Evolutionary conservation across 2,113 vertebrate genomes (phyloP).

Genomic region (Austrofundulus limnaeus): DNA sequence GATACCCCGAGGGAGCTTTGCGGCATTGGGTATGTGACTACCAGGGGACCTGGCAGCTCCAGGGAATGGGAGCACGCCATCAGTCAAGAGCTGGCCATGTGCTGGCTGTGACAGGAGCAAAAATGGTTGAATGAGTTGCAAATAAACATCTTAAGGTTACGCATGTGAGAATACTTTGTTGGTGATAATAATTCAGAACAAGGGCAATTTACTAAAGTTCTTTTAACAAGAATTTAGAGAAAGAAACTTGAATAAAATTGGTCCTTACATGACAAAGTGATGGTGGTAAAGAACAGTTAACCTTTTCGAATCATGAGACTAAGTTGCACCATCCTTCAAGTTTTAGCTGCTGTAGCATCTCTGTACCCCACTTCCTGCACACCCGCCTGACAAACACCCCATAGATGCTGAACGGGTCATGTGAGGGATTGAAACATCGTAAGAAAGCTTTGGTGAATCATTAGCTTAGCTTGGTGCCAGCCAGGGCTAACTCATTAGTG

Average conservation of each 20-base stretch:
- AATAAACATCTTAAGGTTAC: constrained; percentile 36
- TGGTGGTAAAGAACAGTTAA: too few species aligned
- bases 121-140: constrained; percentile 19
- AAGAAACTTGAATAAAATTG: background rate
- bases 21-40: constrained; percentile 33
- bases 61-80: constrained; percentile 57
- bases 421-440: constrained; percentile 33
- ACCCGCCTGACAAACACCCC: constrained; percentile 1
- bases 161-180: constrained; percentile 20
- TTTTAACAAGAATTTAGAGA: background rate
- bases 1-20: constrained; percentile 57
- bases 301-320: too few species aligned
- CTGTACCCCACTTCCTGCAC: background rate
- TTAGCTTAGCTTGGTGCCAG: constrained; percentile 60
- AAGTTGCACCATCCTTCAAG: background rate
- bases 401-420: constrained; percentile 34
- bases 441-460: constrained; percentile 53
- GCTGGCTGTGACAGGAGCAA: constrained; percentile 45
- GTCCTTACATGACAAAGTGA: background rate
- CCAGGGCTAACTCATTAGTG: constrained; percentile 56
- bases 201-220: background rate
- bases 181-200: background rate
- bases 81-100: constrained; percentile 58
- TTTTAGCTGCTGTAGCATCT: background rate
- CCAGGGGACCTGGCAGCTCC: constrained; percentile 53